Evolutionary conservation across 2,888 invertebrate genomes (phyloP), one percentile per base, ranked within the genome.

Genomic region (Graphium colonna): DNA sequence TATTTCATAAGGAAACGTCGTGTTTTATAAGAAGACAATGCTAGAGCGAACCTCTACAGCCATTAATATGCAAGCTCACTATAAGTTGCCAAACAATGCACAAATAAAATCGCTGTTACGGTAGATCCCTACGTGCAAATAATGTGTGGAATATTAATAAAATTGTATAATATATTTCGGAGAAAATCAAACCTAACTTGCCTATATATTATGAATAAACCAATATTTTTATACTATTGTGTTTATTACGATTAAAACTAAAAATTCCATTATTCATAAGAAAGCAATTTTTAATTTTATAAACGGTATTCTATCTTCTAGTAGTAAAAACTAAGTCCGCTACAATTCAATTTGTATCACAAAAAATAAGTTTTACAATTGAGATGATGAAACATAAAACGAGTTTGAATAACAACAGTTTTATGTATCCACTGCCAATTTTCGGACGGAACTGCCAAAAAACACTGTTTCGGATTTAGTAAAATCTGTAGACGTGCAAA

Each of bases 401-500:
- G 43, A 26, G 48, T 48, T 49, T 40, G 31, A 48, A 28, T 48
- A 53, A 53, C 28, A 48, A 48, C 43, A 38, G 31, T 28, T 48
- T 44, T 36, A 48, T 52, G 49, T 50, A 54, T 26, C 44, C 42
- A 51, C 38, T 43, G 33, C 47, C 40, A 49, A 53, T 44, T 49
- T 49, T 48, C 43, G 53, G 21, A 31, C 33, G 28, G 40, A 52
- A 42, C 48, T 40, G 43, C 52, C 49, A 59, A 60, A 61, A 58
- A 60, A 60, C 41, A 41, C 31, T 54, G 59, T 56, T 61, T 64
- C 60, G 60, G 60, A 61, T 64, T 62, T 64, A 64, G 62, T 59
- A 56, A 64, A 65, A 60, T 65, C 61, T 46, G 53, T 58, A 66
- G 60, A 65, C 62, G 58, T 49, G 60, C 62, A 67, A 72, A 70